Evolutionary conservation across 2,888 invertebrate genomes (phyloP), one percentile per base, ranked within the genome.

Genomic region (Xanthostigma xanthostigma): DNA sequence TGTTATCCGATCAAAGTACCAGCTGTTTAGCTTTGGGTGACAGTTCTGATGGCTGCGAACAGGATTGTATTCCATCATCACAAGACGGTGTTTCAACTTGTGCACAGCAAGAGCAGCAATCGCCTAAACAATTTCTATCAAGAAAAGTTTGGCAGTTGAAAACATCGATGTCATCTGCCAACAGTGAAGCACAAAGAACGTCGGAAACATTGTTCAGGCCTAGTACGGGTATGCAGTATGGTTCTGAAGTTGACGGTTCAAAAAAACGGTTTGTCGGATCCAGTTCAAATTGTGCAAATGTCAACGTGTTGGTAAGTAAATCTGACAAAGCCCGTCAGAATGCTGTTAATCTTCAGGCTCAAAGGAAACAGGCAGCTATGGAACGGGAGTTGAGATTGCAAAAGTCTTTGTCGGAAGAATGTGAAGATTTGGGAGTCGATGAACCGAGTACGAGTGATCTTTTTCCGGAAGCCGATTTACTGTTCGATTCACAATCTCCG

Each of bases 391-490:
- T 76, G 39, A 66, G 70, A 45, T 64, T 76, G 8, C 77, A 84
- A 68, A 84, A 84, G 62, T 83, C 83, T 10, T 64, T 85, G 11
- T 82, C 84, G 0, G 84, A 85, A 60, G 85, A 85, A 63, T 84
- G 84, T 62, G 84, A 84, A 58, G 84, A 85, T 60, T 68, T 84
- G 10, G 84, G 85, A 5, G 84, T 85, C 45, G 85, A 84, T 57
- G 84, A 84, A 41, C 84, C 84, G 0, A 83, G 83, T n/a, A 81
- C 84, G 0, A 81, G 83, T 51, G 85, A 85, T 58, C 65, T 85
- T 53, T 85, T 85, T 60, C 84, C 85, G 0, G 85, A 85, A 58
- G 84, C 84, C 0, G 84, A 84, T 60, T 64, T 84, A 45, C 63
- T 84, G 44, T 82, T 84, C 57, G 79, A 83, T 49, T 84, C 84